A percentile compares a stretch with the other conserved stretches of the same genome.
These are phyloP conservation scores for Varanus komodoensis DNA, from an alignment of 2,113 vertebrate genomes.

Conservation along the genomic window DNA sequence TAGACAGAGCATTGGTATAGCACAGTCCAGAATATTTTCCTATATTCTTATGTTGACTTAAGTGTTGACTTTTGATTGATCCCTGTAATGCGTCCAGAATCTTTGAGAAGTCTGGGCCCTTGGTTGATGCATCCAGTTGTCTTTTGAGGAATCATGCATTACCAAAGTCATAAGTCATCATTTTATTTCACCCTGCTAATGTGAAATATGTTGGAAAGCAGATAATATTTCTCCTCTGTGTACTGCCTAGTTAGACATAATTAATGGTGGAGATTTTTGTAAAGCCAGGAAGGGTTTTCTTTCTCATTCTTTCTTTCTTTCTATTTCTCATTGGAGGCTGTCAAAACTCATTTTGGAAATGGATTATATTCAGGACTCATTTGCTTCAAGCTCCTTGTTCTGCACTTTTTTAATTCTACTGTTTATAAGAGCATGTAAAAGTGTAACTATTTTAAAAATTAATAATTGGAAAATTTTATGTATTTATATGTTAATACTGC, in stretches of 20 bases:
- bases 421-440: constrained; percentile 64
- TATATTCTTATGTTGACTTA: not conserved
- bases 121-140: constrained; percentile 26
- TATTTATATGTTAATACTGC: too few relatives aligned
- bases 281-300: constrained; percentile 32
- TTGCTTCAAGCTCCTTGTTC: constrained; percentile 58
- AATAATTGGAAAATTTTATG: too few relatives aligned
- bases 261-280: constrained; percentile 31
- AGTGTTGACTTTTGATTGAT: not conserved
- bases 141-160: not conserved
- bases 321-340: constrained; percentile 55
- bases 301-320: not conserved
- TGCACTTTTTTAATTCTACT: constrained; percentile 59
- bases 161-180: not conserved
- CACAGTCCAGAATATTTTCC: too few relatives aligned
- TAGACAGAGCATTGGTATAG: too few relatives aligned
- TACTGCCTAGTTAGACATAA: constrained; percentile 25
- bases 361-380: constrained; percentile 54
- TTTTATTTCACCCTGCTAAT: constrained; percentile 43
- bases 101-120: not conserved
- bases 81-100: not conserved
- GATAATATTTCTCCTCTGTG: constrained; percentile 40
- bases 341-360: constrained; percentile 58
- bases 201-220: constrained; percentile 24
- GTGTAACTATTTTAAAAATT: constrained; percentile 32